Conservation (phyloP, 2,797 vertebrate species). For the Muscicapa comitata region DNA sequence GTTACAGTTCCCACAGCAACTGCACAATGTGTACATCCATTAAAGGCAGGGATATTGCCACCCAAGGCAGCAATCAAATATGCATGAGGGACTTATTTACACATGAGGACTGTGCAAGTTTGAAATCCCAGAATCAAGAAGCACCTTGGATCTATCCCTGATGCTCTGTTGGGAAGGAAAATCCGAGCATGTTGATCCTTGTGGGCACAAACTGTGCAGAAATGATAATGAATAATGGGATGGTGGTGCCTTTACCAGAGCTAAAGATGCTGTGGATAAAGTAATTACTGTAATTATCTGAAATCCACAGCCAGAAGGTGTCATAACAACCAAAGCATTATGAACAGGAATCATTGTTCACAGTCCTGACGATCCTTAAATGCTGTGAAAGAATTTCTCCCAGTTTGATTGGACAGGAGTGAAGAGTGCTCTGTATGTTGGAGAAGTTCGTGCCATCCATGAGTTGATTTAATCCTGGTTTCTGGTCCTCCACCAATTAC, state of each 20-base stretch:
- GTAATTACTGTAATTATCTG: conserved; percentile 44
- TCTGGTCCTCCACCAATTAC: background rate
- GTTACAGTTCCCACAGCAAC: conserved; percentile 64
- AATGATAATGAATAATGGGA: background rate
- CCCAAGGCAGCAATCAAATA: conserved; percentile 25
- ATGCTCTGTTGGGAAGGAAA: background rate
- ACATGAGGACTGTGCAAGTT: background rate
- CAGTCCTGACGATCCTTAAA: background rate
- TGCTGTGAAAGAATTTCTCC: background rate
- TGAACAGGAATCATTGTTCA: background rate
- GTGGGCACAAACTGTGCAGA: background rate
- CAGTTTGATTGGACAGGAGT: background rate
- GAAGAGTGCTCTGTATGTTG: background rate
- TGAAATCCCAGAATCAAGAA: background rate
- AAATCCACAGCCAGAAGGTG: conserved; percentile 54
- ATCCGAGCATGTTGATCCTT: accelerated
- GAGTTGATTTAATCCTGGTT: background rate
- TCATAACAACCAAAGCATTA: conserved; percentile 49
- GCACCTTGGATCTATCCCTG: background rate
- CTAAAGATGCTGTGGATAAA: background rate
- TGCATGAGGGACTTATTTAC: background rate
- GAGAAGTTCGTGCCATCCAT: background rate
- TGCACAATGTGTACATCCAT: background rate
- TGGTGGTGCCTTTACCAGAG: background rate
- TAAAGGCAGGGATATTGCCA: conserved; percentile 10